Evolutionary conservation across 1,140 invertebrate genomes (phyloP).

Genomic region (Aphis craccivora): DNA sequence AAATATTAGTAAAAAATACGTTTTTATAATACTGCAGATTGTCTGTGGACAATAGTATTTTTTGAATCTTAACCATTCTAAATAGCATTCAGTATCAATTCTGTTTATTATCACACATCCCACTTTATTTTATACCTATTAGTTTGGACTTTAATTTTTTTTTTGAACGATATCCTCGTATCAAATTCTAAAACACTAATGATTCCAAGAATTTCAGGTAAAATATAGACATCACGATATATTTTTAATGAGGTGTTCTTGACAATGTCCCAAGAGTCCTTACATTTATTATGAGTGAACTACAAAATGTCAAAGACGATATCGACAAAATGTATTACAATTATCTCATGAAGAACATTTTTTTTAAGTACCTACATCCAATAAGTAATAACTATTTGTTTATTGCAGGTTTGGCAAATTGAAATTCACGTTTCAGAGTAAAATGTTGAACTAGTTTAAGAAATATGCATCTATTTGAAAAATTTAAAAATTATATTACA

Average conservation of each 20-base stretch:
- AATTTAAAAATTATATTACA: neutral
- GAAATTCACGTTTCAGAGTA: neutral
- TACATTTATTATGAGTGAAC: conserved; percentile 6
- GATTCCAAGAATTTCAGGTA: neutral
- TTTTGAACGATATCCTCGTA: neutral
- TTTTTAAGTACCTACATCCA: neutral
- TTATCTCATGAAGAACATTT: neutral
- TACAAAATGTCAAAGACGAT: conserved; percentile 16
- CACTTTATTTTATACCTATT: conserved; percentile 4
- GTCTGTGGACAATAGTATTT: neutral
- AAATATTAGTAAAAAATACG: neutral
- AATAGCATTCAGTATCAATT: neutral
- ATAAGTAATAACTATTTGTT: neutral
- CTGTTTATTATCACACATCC: neutral
- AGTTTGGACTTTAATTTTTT: neutral
- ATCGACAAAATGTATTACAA: neutral
- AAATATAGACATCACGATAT: neutral
- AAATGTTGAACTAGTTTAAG: neutral
- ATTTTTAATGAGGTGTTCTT: conserved; percentile 20
- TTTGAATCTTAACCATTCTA: neutral
- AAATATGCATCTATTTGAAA: no score
- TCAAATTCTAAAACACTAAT: neutral
- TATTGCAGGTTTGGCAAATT: neutral
- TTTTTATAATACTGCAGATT: neutral
- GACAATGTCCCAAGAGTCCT: conserved; percentile 27